These are phyloP conservation scores for Ametastegia equiseti DNA, from an alignment of 2,888 invertebrate species.

Conservation along the genomic window DNA sequence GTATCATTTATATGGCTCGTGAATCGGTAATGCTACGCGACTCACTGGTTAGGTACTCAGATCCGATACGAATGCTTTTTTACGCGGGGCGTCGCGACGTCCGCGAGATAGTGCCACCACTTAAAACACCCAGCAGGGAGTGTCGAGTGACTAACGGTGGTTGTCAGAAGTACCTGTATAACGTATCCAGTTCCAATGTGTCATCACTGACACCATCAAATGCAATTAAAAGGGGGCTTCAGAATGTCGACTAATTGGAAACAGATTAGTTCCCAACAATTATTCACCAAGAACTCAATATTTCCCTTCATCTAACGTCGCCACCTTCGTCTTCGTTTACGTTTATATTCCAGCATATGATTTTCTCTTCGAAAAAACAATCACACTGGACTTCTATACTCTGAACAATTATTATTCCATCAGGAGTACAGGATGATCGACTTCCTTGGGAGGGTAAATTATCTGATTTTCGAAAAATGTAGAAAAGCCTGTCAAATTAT, in stretches of 20 bases:
- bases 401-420: too few species aligned
- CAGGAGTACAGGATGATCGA: too few species aligned
- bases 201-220: constrained; percentile 56
- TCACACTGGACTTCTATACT: too few species aligned
- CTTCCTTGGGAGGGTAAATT: too few species aligned
- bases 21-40: constrained; percentile 55
- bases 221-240: constrained; percentile 58
- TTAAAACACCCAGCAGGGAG: constrained; percentile 32
- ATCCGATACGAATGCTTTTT: constrained; percentile 46
- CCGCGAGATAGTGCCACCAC: constrained; percentile 35
- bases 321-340: background rate
- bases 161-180: constrained; percentile 42
- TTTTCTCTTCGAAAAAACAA: background rate
- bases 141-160: constrained; percentile 44
- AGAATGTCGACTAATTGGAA: constrained; percentile 62
- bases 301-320: background rate
- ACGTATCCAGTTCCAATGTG: constrained; percentile 23
- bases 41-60: constrained; percentile 57
- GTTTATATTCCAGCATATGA: background rate
- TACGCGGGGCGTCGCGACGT: constrained; percentile 34
- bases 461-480: too few species aligned
- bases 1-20: constrained; percentile 67
- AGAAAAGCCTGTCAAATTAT: too few species aligned
- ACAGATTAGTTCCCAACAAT: constrained; percentile 60
- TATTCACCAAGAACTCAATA: background rate